These are phyloP conservation scores for Alectoris magna DNA, from an alignment of 2,797 vertebrate species.

Conservation along the genomic window DNA sequence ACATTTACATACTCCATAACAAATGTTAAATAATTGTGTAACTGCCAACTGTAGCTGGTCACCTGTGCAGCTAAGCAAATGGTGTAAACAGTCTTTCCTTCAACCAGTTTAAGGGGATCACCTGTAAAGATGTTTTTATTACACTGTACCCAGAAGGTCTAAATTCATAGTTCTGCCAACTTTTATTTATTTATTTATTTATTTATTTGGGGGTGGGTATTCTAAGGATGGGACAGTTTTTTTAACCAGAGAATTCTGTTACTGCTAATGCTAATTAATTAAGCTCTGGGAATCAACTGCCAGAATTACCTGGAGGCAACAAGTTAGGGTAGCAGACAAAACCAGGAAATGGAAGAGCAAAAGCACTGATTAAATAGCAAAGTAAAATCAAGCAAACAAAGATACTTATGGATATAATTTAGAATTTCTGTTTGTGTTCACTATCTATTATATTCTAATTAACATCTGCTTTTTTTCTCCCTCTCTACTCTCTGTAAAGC, in stretches of 20 bases:
- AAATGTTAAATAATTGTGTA: background rate
- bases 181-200: background rate
- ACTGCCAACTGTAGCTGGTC: background rate
- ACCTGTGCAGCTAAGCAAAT: background rate
- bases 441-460: background rate
- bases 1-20: background rate
- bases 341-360: background rate
- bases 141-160: background rate
- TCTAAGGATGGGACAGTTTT: background rate
- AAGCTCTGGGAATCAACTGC: background rate
- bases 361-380: background rate
- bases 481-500: background rate
- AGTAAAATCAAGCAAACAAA: background rate
- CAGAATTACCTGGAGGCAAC: background rate
- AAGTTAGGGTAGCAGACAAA: background rate
- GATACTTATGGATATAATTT: background rate
- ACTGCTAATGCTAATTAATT: background rate
- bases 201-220: background rate
- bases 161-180: background rate
- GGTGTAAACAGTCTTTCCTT: background rate
- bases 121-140: background rate
- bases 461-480: background rate
- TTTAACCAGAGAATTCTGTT: slow-evolving; percentile 7
- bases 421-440: background rate
- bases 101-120: background rate